These are phyloP conservation scores for Limnodromus scolopaceus DNA, from an alignment of 2,797 vertebrate species.

Conservation along the genomic window DNA sequence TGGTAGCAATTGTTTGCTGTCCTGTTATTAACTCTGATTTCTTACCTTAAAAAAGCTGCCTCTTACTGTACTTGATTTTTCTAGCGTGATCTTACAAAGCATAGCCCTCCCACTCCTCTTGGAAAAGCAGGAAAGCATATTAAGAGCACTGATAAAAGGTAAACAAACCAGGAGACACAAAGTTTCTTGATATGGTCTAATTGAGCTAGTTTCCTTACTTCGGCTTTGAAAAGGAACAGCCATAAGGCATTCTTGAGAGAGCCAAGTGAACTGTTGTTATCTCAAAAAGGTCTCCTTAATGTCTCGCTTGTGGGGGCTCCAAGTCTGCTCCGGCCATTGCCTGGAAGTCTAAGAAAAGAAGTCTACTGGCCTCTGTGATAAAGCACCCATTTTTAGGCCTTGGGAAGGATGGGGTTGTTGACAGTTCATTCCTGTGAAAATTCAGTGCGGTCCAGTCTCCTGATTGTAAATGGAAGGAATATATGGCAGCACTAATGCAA, in stretches of 20 bases:
- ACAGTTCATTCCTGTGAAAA: conserved; percentile 86
- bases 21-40: neutral
- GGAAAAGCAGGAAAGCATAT: conserved; percentile 57
- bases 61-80: neutral
- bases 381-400: conserved; percentile 78
- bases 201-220: conserved; percentile 72
- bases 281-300: conserved; percentile 73
- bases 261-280: conserved; percentile 77
- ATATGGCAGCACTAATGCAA: conserved; percentile 82
- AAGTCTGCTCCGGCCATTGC: conserved; percentile 78
- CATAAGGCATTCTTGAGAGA: conserved; percentile 58
- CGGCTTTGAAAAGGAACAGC: conserved; percentile 71
- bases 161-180: conserved; percentile 57
- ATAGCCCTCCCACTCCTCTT: conserved; percentile 20
- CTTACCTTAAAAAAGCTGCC: neutral
- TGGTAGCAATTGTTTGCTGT: neutral
- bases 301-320: conserved; percentile 77
- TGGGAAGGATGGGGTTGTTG: conserved; percentile 86
- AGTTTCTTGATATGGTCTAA: conserved; percentile 66
- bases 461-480: conserved; percentile 51
- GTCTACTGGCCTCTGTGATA: conserved; percentile 77
- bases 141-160: conserved; percentile 56
- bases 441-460: conserved; percentile 59
- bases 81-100: neutral
- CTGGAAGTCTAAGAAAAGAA: conserved; percentile 73